Evolutionary conservation across 53 echinoderm and acorn worm genomes (phyloP).

Genomic region (Zoroaster sp.): DNA sequence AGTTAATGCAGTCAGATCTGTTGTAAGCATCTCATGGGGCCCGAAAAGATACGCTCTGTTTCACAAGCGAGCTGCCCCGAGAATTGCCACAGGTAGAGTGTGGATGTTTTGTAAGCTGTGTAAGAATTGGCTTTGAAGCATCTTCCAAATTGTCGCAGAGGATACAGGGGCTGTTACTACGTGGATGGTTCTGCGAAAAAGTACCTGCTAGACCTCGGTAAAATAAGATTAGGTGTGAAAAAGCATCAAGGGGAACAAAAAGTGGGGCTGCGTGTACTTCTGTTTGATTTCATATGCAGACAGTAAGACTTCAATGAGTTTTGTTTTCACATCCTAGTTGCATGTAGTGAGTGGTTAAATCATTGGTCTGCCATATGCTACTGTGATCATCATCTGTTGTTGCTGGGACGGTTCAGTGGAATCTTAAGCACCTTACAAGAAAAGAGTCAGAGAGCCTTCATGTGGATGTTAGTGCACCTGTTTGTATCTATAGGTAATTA

Average conservation of each 20-base stretch:
- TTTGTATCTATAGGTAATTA: neutral
- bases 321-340: constrained; percentile 10
- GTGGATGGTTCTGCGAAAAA: neutral
- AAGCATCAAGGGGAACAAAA: neutral
- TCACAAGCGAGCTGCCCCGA: constrained; percentile 48
- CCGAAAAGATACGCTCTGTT: constrained; percentile 50
- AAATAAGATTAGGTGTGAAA: neutral
- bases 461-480: neutral
- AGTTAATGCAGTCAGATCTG: constrained; percentile 26
- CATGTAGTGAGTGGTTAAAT: neutral
- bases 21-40: constrained; percentile 1
- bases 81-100: constrained; percentile 53
- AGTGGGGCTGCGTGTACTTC: neutral
- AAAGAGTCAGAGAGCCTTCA: neutral
- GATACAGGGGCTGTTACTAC: neutral
- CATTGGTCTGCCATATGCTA: constrained; percentile 25
- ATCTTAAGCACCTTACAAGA: neutral
- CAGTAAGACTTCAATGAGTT: neutral
- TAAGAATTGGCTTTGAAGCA: constrained; percentile 11
- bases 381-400: neutral
- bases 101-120: constrained; percentile 40
- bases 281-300: constrained; percentile 17
- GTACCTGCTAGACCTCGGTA: neutral
- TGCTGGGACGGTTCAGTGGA: neutral
- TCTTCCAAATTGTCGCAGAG: neutral